Percentiles rank a stretch among this genome's conserved stretches.
Conservation (phyloP, 2,797 vertebrate genomes). For the Naso thynnoides region DNA sequence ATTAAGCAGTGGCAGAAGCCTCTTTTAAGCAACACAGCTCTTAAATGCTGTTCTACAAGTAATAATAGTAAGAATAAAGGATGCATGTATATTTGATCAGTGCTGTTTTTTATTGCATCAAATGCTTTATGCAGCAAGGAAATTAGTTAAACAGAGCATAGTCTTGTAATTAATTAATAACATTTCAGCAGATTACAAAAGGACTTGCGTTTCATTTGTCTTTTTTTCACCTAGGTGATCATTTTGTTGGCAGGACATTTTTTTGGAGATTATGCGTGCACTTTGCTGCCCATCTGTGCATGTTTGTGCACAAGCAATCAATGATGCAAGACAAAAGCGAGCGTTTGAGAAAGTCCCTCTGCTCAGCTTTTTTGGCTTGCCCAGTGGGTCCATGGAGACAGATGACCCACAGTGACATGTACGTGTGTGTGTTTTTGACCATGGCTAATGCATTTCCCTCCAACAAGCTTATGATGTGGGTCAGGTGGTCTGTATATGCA, state of each 20-base stretch:
- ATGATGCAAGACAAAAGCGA: not conserved
- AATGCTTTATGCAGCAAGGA: constrained; percentile 5
- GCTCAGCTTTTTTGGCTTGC: constrained; percentile 4
- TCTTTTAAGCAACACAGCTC: constrained; percentile 2
- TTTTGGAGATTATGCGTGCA: not conserved
- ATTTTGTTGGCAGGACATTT: not conserved
- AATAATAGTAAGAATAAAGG: not conserved
- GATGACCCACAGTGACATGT: constrained; percentile 72
- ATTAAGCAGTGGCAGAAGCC: constrained; percentile 3
- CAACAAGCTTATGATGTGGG: constrained; percentile 60
- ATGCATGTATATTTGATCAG: not conserved
- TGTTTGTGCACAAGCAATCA: not conserved
- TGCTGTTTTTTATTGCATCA: not conserved
- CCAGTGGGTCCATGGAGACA: constrained; percentile 22
- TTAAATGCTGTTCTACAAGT: not conserved
- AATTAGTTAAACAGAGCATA: constrained; percentile 2
- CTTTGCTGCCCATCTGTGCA: constrained; percentile 4
- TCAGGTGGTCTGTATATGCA: constrained; percentile 60
- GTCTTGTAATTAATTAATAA: constrained; percentile 19
- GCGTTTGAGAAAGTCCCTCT: constrained; percentile 1
- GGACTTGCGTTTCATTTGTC: not conserved
- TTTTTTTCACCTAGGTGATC: not conserved
- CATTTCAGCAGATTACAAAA: not conserved
- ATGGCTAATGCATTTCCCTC: constrained; percentile 65
- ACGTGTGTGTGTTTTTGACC: constrained; percentile 72